phyloP scores from a whole-genome alignment of 2,888 invertebrate species.

The Automeris io region DNA sequence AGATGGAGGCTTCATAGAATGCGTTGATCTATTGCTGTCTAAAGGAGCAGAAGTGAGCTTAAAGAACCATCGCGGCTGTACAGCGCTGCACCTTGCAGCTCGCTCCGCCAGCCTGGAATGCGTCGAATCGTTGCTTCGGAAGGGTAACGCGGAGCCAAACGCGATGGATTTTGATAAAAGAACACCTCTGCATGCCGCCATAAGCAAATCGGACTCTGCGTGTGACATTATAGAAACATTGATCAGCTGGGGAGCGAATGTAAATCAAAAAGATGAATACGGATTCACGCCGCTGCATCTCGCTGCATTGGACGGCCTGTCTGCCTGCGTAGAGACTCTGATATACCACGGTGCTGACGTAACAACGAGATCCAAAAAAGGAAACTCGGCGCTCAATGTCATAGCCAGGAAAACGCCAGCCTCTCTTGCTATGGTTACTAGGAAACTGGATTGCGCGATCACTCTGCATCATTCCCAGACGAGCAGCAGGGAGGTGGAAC shows the following conservation, averaged over 20 bases:
- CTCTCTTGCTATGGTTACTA: conserved; percentile 88
- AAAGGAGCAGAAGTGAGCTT: conserved; percentile 86
- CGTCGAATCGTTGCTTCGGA: conserved; percentile 84
- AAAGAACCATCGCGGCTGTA: conserved; percentile 87
- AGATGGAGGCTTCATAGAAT: conserved; percentile 90
- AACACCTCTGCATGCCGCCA: conserved; percentile 88
- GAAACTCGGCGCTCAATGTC: conserved; percentile 89
- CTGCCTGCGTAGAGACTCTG: conserved; percentile 89
- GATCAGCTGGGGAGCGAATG: conserved; percentile 87
- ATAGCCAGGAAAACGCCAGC: conserved; percentile 92
- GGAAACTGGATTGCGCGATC: conserved; percentile 88
- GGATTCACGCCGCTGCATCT: conserved; percentile 91
- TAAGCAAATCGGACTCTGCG: conserved; percentile 88
- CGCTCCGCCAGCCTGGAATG: conserved; percentile 88
- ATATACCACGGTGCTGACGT: conserved; percentile 92
- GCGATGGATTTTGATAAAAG: conserved; percentile 88
- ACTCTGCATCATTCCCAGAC: conserved; percentile 87
- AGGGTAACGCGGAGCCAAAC: conserved; percentile 87
- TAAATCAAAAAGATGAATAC: conserved; percentile 89
- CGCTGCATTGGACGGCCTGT: conserved; percentile 89
- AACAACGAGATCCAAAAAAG: conserved; percentile 91
- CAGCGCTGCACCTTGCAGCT: conserved; percentile 90
- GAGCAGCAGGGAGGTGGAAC: conserved; percentile 87
- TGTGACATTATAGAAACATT: conserved; percentile 88
- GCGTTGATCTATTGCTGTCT: conserved; percentile 83